Base-by-base conservation (phyloP, 2,888 invertebrate genomes). In the Ceratothoa steindachneri region DNA sequence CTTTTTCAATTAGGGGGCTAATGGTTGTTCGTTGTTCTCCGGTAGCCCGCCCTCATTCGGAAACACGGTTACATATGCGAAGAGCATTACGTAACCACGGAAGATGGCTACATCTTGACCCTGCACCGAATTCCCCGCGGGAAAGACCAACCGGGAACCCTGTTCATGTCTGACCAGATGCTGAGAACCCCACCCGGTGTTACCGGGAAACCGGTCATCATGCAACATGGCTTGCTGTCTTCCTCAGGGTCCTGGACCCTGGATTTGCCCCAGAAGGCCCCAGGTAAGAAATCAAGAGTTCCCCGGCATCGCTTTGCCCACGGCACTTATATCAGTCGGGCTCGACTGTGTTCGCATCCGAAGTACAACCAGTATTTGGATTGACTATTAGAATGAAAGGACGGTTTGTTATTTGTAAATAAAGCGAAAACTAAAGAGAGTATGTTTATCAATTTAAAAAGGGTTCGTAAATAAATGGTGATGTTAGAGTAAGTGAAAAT, bases 191-290 rank as follows among this genome's bases (percentile, higher is more conserved):
- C 7, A 15, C 15, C 15, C 7, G 15, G 15, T 9, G 7, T 41
- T 15, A n/a, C 27, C 19, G 41, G 51, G 22, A 22, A 30, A n/a
- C 82, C 82, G 0, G 81, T 82, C 3, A 86, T 92, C 78, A 84
- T 94, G 51, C 93, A 93, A 82, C 94, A 94, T 82, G 96, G 95
- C 0, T 84, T 96, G 1, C 84, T 93, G 0, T 89, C 89, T 7
- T 90, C 91, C 81, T 92, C 93, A 0, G 88, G 90, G 0, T 90
- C 91, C 84, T 95, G 91, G 91, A 86, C 94, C 31, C 60, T 77
- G 15, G 73, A 68, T 24, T 29, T 53, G 15, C 75, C 71, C n/a
- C 71, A 75, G 22, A 75, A 73, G 30, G 78, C 71, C 4, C 69
- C 60, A 3, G 73, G 73, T 73, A 12, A 65, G 9, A 7, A n/a